Percentiles rank a stretch among this genome's conserved stretches.
phyloP scores from a whole-genome alignment of 2,113 vertebrate species.

The Rhinopomastus cyanomelas region DNA sequence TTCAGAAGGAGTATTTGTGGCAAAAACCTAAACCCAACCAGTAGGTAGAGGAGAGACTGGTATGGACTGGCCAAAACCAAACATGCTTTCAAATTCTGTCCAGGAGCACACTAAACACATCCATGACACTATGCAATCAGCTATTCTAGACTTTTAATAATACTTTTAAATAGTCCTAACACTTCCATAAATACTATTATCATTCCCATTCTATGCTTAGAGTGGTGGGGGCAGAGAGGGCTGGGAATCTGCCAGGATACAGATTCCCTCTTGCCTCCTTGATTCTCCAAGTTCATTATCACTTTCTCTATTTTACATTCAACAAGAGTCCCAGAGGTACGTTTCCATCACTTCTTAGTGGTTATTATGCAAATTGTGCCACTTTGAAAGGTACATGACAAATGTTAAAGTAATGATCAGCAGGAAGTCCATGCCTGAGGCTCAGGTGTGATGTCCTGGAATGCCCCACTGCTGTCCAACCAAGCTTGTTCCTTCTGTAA shows the following conservation, averaged over 20 bases:
- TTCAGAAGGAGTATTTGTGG: background rate
- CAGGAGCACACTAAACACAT: background rate
- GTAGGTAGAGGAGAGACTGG: background rate
- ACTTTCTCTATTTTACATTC: background rate
- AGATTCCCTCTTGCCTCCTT: background rate
- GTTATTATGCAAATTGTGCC: background rate
- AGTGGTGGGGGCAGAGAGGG: background rate
- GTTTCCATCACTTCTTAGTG: background rate
- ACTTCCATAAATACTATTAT: constrained; percentile 17
- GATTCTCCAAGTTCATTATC: background rate
- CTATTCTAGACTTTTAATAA: constrained; percentile 18
- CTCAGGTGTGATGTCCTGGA: background rate
- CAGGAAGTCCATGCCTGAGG: background rate
- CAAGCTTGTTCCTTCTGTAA: background rate
- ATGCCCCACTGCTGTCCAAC: background rate
- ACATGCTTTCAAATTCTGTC: constrained; percentile 11
- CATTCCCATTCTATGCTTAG: background rate
- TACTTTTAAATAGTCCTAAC: background rate
- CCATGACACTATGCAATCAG: background rate
- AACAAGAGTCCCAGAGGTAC: background rate
- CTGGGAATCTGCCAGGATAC: background rate
- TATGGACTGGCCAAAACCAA: background rate
- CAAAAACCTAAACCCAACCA: constrained; percentile 7
- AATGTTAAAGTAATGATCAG: background rate
- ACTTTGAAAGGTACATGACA: background rate